Base-by-base conservation (phyloP, 2,888 invertebrate genomes). In the Drosophila anomalata region DNA sequence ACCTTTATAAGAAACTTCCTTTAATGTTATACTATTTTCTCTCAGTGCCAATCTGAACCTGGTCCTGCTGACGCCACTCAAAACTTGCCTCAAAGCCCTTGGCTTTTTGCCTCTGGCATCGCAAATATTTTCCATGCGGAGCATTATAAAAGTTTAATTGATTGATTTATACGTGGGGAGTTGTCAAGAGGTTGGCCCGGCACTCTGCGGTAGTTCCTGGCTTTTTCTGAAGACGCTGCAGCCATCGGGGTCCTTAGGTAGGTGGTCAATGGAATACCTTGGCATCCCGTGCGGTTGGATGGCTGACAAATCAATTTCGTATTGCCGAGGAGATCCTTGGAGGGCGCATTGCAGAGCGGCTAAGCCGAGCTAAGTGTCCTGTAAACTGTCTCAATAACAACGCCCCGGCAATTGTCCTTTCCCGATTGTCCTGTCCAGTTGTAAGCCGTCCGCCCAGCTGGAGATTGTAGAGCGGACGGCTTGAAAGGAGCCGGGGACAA, bases 141-240 rank as follows among this genome's bases (percentile, higher is more conserved):
- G 73, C 79, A 87, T 89, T 89, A 87, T 89, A 89, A 86, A 89
- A 90, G 90, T 90, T 90, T 90, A 91, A 91, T 91, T 91, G 91
- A 91, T 91, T 91, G 91, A 91, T 91, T 91, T 91, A 91, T 91
- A 90, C 90, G 83, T 86, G 79, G 78, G 86, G 71, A 78, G 74
- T 79, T 77, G 71, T 77, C 68, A 61, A 55, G 36, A 44, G 24
- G 50, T 29, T 36, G 71, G 71, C 33, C 56, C 33, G 31, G 41
- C 50, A 56, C 47, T 58, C 73, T 75, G 75, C 75, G 75, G 75
- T 70, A 50, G 75, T 75, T 59, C 65, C 36, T 11, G 22, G 17
- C 17, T 26, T n/a, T 11, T 33, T n/a, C 36, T 14, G 36, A 20
- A 17, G 26, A 8, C 24, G 11, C 39, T 9, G 4, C n/a, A 2